phyloP scores from a whole-genome alignment of 2,888 invertebrate genomes.

The Meta bourneti region DNA sequence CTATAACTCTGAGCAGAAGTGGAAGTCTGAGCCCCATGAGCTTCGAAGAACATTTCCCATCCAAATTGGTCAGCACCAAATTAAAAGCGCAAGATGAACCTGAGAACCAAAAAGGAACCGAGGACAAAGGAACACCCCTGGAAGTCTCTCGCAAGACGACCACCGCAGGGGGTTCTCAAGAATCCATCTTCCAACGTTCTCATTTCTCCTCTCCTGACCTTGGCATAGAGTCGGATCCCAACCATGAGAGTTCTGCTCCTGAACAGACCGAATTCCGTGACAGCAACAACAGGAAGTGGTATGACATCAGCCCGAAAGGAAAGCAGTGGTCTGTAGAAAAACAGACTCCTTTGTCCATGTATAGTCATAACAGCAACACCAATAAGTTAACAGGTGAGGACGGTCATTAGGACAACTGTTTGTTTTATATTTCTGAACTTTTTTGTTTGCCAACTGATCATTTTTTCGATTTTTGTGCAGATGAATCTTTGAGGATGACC shows the following conservation, averaged over 20 bases:
- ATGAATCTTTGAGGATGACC: slow-evolving; percentile 3
- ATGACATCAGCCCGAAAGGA: neutral
- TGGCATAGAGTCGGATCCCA: slow-evolving; percentile 77
- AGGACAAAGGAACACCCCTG: neutral
- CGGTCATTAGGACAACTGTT: neutral
- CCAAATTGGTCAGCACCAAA: neutral
- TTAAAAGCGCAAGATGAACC: no score
- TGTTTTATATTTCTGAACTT: neutral
- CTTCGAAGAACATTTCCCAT: slow-evolving; percentile 41
- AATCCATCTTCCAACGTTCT: slow-evolving; percentile 64
- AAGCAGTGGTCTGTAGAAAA: neutral
- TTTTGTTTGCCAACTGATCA: neutral
- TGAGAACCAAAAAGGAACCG: neutral
- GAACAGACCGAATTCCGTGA: slow-evolving; percentile 31
- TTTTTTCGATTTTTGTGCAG: neutral
- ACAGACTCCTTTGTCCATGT: neutral
- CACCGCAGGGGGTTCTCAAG: slow-evolving; percentile 34
- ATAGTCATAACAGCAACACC: slow-evolving; percentile 11
- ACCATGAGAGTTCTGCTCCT: slow-evolving; percentile 76
- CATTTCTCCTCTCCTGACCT: slow-evolving; percentile 77
- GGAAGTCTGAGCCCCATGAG: slow-evolving; percentile 65
- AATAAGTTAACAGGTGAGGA: slow-evolving; percentile 21
- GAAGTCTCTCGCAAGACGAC: slow-evolving; percentile 3
- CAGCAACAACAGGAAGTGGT: neutral
- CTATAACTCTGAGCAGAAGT: slow-evolving; percentile 63